Conservation (phyloP, 2,888 invertebrate species). For the Parnassius mnemosyne region DNA sequence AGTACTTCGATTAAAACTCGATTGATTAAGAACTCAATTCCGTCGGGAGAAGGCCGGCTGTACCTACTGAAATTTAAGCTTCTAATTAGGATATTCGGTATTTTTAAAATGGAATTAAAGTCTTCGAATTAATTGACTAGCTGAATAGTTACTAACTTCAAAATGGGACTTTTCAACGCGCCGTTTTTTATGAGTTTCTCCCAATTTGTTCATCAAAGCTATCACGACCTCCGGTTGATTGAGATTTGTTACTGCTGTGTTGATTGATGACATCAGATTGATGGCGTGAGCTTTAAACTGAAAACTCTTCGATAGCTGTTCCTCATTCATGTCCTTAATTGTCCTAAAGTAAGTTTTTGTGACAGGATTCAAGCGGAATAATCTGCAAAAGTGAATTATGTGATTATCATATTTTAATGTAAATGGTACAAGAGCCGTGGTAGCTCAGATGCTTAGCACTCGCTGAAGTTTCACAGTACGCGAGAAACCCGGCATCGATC, state of each 20-base stretch:
- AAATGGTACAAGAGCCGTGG: no score
- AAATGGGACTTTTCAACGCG: slow-evolving; percentile 42
- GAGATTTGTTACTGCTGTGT: slow-evolving; percentile 42
- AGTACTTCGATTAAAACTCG: no score
- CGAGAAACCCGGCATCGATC: no score
- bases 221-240: slow-evolving; percentile 46
- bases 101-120: no score
- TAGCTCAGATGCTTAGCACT: no score
- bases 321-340: slow-evolving; percentile 38
- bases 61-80: no score
- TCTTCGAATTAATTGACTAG: no score
- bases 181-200: slow-evolving; percentile 42
- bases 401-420: no score
- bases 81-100: no score
- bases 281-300: slow-evolving; percentile 52
- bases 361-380: slow-evolving; percentile 46
- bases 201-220: slow-evolving; percentile 50
- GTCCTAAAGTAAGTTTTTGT: slow-evolving; percentile 46
- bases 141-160: slow-evolving; percentile 33
- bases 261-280: slow-evolving; percentile 47
- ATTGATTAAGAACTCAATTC: no score
- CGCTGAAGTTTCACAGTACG: no score
- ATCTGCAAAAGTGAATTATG: slow-evolving; percentile 30
- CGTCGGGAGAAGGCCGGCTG: no score
- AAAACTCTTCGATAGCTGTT: slow-evolving; percentile 35